Conservation (phyloP, 1,140 invertebrate species). For the Drosophila triauraria region DNA sequence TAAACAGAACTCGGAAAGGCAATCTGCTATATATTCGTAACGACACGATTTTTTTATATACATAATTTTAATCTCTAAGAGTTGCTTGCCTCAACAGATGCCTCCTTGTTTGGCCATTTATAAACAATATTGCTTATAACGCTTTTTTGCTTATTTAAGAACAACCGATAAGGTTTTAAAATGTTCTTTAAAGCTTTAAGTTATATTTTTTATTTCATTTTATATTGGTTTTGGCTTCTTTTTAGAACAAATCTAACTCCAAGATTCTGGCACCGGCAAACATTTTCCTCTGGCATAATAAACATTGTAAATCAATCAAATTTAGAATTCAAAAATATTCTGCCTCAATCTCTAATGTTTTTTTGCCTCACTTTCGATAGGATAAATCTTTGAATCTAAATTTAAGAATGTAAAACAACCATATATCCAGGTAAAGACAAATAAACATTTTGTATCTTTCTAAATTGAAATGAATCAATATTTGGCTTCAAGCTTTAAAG, state of each 20-base stretch:
- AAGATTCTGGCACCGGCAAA: background rate
- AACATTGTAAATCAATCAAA: background rate
- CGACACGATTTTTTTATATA: background rate
- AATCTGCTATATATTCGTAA: conserved; percentile 7
- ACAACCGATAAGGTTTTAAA: background rate
- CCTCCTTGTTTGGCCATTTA: conserved; percentile 1
- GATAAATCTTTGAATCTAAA: conserved; percentile 11
- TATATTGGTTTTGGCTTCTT: background rate
- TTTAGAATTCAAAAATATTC: background rate
- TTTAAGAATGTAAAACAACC: background rate
- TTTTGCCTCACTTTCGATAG: background rate
- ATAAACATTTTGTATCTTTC: background rate
- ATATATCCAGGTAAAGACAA: conserved; percentile 5
- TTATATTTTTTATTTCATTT: background rate
- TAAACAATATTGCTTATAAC: conserved; percentile 8
- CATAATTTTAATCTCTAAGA: conserved; percentile 22
- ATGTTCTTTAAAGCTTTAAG: background rate
- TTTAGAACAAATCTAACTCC: background rate
- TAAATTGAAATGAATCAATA: background rate
- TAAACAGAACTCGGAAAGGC: conserved; percentile 12
- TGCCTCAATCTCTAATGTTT: background rate
- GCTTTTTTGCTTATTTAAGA: background rate
- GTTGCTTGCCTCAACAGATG: conserved; percentile 19
- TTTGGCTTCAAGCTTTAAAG: background rate
- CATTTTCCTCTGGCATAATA: background rate